A percentile compares a stretch with the other conserved stretches of the same genome.
Evolutionary conservation across 2,797 vertebrate species (phyloP).

Genomic region (Propithecus perrieri): DNA sequence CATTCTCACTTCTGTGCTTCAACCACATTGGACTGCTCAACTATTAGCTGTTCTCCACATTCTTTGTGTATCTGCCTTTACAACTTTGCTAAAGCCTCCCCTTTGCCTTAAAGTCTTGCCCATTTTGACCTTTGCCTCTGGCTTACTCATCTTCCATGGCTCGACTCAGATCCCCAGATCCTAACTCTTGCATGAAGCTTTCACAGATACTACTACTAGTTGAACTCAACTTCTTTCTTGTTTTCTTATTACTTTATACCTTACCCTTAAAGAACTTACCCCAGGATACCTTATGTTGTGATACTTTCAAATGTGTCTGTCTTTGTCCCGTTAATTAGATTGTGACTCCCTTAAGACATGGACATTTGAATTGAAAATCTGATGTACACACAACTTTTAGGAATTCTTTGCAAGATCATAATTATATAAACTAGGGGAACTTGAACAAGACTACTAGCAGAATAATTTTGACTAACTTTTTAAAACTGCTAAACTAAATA

Average conservation of each 20-base stretch:
- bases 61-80: not conserved
- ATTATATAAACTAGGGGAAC: not conserved
- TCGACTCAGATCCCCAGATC: not conserved
- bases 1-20: not conserved
- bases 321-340: not conserved
- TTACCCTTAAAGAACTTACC: not conserved
- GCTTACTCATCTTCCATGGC: not conserved
- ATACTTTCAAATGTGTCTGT: not conserved
- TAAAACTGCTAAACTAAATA: not conserved
- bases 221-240: not conserved
- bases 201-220: not conserved
- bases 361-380: slow-evolving; percentile 40
- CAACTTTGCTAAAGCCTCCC: not conserved
- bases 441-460: not conserved
- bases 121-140: not conserved
- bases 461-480: not conserved
- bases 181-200: not conserved
- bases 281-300: not conserved
- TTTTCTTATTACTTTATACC: not conserved
- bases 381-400: not conserved
- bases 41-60: not conserved
- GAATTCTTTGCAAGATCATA: slow-evolving; percentile 3
- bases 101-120: not conserved
- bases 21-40: not conserved
- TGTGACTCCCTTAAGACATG: slow-evolving; percentile 29